Evolutionary conservation across 92 coral and sea anemone species (phyloP).

Genomic region (Epizoanthus scotinus): DNA sequence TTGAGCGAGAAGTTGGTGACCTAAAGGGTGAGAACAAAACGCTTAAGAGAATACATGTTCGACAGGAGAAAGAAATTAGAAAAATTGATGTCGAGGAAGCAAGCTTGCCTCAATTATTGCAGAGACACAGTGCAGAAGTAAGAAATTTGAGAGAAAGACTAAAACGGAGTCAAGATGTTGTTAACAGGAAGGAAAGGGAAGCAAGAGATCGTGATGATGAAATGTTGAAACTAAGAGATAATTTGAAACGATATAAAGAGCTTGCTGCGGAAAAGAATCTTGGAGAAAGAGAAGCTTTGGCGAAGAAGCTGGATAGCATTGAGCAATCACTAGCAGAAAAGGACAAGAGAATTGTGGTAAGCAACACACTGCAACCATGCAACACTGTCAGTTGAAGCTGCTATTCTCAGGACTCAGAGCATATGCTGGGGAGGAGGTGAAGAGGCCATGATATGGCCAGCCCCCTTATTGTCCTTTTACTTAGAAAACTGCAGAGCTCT

Average conservation of each 20-base stretch:
- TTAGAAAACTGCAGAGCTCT: background rate
- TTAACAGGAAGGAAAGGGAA: constrained; percentile 74
- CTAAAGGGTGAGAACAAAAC: constrained; percentile 80
- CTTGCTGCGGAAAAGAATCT: constrained; percentile 73
- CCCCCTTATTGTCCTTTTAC: background rate
- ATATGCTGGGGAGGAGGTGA: background rate
- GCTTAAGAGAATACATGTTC: constrained; percentile 68
- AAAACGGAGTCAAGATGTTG: constrained; percentile 66
- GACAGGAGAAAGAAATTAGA: constrained; percentile 84
- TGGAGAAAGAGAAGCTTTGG: constrained; percentile 78
- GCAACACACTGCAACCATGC: background rate
- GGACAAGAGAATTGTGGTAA: constrained; percentile 83
- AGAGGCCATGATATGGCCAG: too few species aligned
- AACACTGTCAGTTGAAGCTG: background rate
- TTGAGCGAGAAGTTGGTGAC: constrained; percentile 76
- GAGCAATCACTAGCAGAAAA: constrained; percentile 58
- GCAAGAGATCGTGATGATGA: constrained; percentile 69
- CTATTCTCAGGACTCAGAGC: background rate
- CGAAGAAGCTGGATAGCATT: constrained; percentile 67
- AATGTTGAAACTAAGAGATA: constrained; percentile 78
- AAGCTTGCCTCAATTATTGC: constrained; percentile 73
- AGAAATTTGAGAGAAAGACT: constrained; percentile 75
- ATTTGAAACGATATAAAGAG: constrained; percentile 62
- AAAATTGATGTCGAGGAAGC: constrained; percentile 81
- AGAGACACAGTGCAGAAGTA: constrained; percentile 92